phyloP scores from a whole-genome alignment of 2,113 vertebrate species.

The Blennius ocellaris region DNA sequence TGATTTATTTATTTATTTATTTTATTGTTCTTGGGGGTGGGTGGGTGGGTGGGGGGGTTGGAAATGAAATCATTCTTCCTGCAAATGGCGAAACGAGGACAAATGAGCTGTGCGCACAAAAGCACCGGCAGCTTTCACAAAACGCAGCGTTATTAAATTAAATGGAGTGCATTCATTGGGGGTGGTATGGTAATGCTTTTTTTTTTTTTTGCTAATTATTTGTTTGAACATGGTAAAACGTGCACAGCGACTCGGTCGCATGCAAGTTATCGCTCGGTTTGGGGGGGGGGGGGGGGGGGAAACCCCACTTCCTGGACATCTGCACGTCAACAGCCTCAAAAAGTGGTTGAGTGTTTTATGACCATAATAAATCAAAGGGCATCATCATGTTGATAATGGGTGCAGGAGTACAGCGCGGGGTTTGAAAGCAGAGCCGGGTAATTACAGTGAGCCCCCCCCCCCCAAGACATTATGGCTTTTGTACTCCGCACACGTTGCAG shows the following conservation, averaged over 20 bases:
- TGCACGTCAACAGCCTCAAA: slow-evolving; percentile 17
- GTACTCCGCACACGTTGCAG: neutral
- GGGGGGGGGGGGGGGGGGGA: no score
- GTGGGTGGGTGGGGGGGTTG: no score
- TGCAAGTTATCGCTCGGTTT: no score
- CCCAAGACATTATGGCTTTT: slow-evolving; percentile 18
- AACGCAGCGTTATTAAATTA: slow-evolving; percentile 23
- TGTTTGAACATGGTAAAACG: neutral
- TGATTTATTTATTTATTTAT: neutral
- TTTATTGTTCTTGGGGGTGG: no score
- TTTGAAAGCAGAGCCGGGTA: slow-evolving; percentile 30
- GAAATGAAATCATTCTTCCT: slow-evolving; percentile 31
- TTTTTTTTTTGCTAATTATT: slow-evolving; percentile 1
- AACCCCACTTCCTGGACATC: slow-evolving; percentile 25
- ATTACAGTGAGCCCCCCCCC: neutral
- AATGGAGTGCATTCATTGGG: neutral
- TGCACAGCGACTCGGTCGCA: no score
- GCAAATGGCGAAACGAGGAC: slow-evolving; percentile 41
- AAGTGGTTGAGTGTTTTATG: slow-evolving; percentile 39
- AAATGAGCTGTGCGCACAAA: slow-evolving; percentile 36
- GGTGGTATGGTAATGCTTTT: neutral
- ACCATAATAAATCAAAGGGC: slow-evolving; percentile 6
- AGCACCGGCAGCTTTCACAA: slow-evolving; percentile 25
- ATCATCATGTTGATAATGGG: slow-evolving; percentile 16
- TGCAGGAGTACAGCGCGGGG: slow-evolving; percentile 4